A percentile compares a stretch with the other conserved stretches of the same genome.
These are phyloP conservation scores for Caradrina clavipalpis DNA, from an alignment of 2,888 invertebrate species.

Conservation along the genomic window DNA sequence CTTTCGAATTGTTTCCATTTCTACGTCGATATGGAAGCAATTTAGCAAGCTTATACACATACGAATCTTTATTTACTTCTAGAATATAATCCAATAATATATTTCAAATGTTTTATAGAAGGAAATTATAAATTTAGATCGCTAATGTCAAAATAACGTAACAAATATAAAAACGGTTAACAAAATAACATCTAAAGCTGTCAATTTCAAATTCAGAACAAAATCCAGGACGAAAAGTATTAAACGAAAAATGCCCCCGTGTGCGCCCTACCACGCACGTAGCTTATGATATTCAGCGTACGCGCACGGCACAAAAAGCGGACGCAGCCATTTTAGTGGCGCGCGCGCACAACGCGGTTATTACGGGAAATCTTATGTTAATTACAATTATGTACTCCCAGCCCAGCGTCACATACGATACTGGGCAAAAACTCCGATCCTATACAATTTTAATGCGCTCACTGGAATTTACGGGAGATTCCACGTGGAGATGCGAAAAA, in stretches of 20 bases:
- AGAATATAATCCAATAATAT: fast-evolving
- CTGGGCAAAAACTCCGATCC: conserved; percentile 81
- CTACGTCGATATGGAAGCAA: too few relatives aligned
- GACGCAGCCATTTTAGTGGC: conserved; percentile 81
- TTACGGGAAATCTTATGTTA: conserved; percentile 89
- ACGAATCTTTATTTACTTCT: not conserved
- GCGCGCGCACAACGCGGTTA: conserved; percentile 82
- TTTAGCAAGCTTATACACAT: fast-evolving
- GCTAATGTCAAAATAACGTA: fast-evolving
- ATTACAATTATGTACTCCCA: conserved; percentile 79
- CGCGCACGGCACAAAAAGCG: conserved; percentile 81
- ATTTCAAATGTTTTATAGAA: fast-evolving
- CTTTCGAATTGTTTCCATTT: conserved; percentile 1
- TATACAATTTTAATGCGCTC: conserved; percentile 89
- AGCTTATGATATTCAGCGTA: conserved; percentile 89
- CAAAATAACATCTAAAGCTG: not conserved
- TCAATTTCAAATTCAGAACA: not conserved
- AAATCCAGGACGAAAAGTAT: conserved; percentile 15
- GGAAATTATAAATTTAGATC: fast-evolving
- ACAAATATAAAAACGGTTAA: not conserved
- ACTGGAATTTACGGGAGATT: conserved; percentile 86
- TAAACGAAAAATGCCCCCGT: conserved; percentile 82
- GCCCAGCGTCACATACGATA: conserved; percentile 76
- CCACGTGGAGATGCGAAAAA: conserved; percentile 77
- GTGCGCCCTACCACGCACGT: conserved; percentile 72